Evolutionary conservation across 2,797 vertebrate genomes (phyloP).

Genomic region (Pangasius djambal): DNA sequence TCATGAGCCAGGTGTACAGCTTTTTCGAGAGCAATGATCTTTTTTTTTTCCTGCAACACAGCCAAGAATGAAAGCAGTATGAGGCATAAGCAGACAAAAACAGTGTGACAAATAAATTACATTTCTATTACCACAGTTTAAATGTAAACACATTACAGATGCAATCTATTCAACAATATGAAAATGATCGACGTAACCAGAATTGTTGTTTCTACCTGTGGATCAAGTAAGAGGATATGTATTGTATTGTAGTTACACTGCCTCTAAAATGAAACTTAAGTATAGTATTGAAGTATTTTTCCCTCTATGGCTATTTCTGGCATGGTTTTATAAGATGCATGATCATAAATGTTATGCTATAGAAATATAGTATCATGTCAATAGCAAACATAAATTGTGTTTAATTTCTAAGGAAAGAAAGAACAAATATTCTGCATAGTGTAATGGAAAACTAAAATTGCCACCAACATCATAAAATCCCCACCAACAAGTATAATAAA

Average conservation of each 20-base stretch:
- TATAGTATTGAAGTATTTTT: background rate
- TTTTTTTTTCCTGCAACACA: background rate
- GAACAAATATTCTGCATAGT: background rate
- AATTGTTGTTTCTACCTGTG: background rate
- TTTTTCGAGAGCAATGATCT: slow-evolving; percentile 21
- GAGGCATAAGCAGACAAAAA: background rate
- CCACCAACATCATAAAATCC: background rate
- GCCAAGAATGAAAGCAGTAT: background rate
- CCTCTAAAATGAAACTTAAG: background rate
- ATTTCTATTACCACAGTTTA: background rate
- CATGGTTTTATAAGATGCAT: background rate
- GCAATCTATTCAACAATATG: background rate
- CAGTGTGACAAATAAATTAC: too few relatives aligned
- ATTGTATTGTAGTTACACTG: background rate
- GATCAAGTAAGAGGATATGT: background rate
- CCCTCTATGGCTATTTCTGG: background rate
- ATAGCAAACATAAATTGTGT: too few relatives aligned
- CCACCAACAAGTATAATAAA: background rate
- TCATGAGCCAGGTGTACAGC: slow-evolving; percentile 28
- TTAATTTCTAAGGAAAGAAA: background rate
- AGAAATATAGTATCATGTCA: background rate
- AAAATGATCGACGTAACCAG: background rate
- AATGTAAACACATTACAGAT: background rate
- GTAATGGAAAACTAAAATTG: background rate
- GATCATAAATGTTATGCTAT: background rate